A percentile compares a stretch with the other conserved stretches of the same genome.
Conservation (phyloP, 2,888 invertebrate species). For the Luffia ferchaultella region DNA sequence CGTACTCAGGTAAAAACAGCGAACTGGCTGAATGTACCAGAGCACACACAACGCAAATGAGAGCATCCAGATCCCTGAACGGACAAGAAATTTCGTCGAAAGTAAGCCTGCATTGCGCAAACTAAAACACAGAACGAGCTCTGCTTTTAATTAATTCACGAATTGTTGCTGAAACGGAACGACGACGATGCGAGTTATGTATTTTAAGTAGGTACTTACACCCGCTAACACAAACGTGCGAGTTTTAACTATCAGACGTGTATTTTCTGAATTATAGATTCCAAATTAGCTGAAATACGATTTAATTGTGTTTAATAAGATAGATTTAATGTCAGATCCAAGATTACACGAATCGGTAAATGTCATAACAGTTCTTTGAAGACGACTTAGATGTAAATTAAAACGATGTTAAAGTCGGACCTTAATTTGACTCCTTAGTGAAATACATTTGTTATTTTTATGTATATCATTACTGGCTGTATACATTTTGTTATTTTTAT, state of each 20-base stretch:
- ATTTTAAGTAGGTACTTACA: background rate
- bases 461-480: too few species aligned
- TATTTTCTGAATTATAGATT: background rate
- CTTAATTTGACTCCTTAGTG: too few species aligned
- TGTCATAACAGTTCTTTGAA: background rate
- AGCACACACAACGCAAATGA: background rate
- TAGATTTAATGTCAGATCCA: background rate
- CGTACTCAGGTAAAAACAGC: background rate
- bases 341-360: background rate
- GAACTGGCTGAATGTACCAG: background rate
- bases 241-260: background rate
- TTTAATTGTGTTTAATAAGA: background rate
- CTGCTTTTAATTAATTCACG: background rate
- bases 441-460: too few species aligned
- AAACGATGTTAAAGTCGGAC: too few species aligned
- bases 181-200: background rate
- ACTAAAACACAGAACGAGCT: background rate
- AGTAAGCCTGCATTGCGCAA: background rate
- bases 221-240: background rate
- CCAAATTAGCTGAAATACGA: background rate
- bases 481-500: too few species aligned
- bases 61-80: background rate
- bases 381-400: too few species aligned
- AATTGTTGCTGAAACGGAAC: background rate
- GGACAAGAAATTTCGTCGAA: background rate